phyloP scores from a whole-genome alignment of 2,888 invertebrate species.

The Unio delphinus region DNA sequence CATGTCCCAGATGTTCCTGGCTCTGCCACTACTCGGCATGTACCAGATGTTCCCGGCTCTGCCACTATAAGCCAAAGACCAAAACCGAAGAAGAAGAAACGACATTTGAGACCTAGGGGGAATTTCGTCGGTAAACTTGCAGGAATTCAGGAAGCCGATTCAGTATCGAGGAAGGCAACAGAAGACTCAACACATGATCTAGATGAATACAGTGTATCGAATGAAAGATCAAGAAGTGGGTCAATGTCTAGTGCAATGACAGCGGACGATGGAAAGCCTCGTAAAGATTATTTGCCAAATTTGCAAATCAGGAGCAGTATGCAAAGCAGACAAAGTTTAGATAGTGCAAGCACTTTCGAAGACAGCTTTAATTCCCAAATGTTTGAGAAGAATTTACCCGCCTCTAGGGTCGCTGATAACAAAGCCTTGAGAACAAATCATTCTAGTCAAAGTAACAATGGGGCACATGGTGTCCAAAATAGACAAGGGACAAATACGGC shows the following conservation, averaged over 20 bases:
- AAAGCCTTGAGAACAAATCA: too few relatives aligned
- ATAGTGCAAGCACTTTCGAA: too few relatives aligned
- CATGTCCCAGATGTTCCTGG: not conserved
- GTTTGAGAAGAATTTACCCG: too few relatives aligned
- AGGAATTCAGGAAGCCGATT: conserved; percentile 43
- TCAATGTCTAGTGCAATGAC: conserved; percentile 33
- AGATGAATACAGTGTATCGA: conserved; percentile 6
- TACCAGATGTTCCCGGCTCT: not conserved
- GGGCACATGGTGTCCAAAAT: too few relatives aligned
- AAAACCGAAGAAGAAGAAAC: conserved; percentile 35
- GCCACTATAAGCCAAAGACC: conserved; percentile 11
- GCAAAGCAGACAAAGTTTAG: too few relatives aligned
- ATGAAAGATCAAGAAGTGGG: conserved; percentile 27
- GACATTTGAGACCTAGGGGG: conserved; percentile 13
- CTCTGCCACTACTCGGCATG: not conserved
- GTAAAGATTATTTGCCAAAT: too few relatives aligned
- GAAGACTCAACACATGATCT: conserved; percentile 19
- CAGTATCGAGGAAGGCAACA: conserved; percentile 42
- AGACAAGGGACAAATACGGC: too few relatives aligned
- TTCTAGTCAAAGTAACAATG: too few relatives aligned
- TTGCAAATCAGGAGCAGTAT: too few relatives aligned
- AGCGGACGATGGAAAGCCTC: conserved; percentile 9
- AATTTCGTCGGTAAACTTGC: conserved; percentile 30
- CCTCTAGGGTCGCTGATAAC: too few relatives aligned
- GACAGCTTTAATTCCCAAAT: too few relatives aligned